phyloP scores from a whole-genome alignment of 2,888 invertebrate species.

The Aspidiotus rigidus region DNA sequence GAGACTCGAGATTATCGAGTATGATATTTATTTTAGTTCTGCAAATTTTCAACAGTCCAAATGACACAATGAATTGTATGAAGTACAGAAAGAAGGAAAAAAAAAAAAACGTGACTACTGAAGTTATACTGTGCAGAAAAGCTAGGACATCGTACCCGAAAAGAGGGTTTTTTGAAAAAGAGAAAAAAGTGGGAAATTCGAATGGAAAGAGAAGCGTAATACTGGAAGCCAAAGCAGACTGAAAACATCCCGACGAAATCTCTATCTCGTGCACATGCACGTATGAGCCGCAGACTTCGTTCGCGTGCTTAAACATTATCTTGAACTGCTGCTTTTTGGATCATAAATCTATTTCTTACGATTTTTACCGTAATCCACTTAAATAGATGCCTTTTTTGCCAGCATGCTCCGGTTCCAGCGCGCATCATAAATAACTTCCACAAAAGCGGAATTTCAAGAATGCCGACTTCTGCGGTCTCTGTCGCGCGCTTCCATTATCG shows the following conservation, averaged over 20 bases:
- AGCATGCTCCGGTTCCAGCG: conserved; percentile 7
- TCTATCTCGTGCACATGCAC: not conserved
- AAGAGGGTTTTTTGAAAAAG: not conserved
- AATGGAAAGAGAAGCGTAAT: not conserved
- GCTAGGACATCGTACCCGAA: too few species aligned
- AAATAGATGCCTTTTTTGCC: conserved; percentile 17
- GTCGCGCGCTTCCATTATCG: conserved; percentile 3
- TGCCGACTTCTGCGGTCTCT: not conserved
- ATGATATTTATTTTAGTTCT: too few species aligned
- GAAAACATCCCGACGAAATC: conserved; percentile 16
- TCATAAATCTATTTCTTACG: conserved; percentile 30
- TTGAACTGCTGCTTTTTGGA: conserved; percentile 25
- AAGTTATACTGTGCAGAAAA: too few species aligned
- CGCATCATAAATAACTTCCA: conserved; percentile 25
- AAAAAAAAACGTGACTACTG: not conserved
- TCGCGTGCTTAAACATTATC: conserved; percentile 27
- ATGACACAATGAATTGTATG: not conserved
- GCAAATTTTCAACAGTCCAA: too few species aligned
- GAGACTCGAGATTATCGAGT: too few species aligned
- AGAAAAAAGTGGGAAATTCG: not conserved
- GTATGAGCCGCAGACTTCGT: conserved; percentile 21
- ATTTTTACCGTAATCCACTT: conserved; percentile 24
- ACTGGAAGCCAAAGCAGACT: not conserved
- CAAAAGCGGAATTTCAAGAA: conserved; percentile 28
- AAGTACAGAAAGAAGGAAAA: not conserved